phyloP scores from a whole-genome alignment of 1,140 invertebrate genomes.

The Xylocopa sonorina region DNA sequence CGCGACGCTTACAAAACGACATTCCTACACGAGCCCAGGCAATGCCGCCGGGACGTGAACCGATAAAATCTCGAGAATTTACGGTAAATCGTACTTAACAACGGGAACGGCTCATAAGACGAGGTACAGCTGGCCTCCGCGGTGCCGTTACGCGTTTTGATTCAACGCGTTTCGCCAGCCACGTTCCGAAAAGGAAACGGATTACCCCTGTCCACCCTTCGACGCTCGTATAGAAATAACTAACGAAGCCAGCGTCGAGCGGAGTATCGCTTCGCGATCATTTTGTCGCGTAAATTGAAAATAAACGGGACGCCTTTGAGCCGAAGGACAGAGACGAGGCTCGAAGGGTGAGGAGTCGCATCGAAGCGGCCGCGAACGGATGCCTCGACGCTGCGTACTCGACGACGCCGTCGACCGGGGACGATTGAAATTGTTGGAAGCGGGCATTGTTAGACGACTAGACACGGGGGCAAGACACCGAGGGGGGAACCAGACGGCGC shows the following conservation, averaged over 20 bases:
- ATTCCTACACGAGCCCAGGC: constrained; percentile 44
- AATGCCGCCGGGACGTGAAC: constrained; percentile 32
- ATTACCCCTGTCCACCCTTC: constrained; percentile 2
- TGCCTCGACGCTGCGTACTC: neutral
- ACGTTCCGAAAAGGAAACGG: neutral
- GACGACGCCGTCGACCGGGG: neutral
- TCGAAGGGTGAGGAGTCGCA: neutral
- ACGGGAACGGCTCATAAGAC: constrained; percentile 42
- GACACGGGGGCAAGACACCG: neutral
- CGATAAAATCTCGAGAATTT: constrained; percentile 55
- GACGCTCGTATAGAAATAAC: neutral
- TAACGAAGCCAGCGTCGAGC: neutral
- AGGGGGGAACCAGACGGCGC: neutral
- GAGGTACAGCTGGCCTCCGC: neutral
- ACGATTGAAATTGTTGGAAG: constrained; percentile 5
- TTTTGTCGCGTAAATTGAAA: constrained; percentile 22
- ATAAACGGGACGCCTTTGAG: constrained; percentile 32
- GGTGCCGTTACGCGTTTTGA: constrained; percentile 51
- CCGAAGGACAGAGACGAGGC: too few species aligned
- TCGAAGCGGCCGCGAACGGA: neutral
- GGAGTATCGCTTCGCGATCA: constrained; percentile 9
- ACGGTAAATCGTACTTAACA: constrained; percentile 53
- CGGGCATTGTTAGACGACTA: constrained; percentile 19
- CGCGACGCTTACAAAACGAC: constrained; percentile 39
- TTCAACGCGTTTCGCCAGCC: constrained; percentile 15